A percentile compares a stretch with the other conserved stretches of the same genome.
Evolutionary conservation across 2,888 invertebrate species (phyloP).

Genomic region (Strigamia transsilvanica): DNA sequence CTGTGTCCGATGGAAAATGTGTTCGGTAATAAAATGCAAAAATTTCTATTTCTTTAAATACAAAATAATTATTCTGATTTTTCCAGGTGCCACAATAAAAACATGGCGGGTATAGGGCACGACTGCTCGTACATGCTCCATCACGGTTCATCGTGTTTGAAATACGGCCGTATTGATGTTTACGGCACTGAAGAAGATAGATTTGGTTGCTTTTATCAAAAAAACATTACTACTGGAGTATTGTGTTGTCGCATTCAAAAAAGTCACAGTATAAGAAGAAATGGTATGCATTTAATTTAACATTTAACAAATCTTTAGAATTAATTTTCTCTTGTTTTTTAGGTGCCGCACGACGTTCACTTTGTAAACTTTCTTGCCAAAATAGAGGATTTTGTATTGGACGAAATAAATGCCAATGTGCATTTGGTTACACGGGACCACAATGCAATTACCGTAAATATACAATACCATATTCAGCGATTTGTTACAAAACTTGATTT

Average conservation of each 20-base stretch:
- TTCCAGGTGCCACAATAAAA: neutral
- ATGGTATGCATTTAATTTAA: neutral
- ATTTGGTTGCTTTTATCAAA: neutral
- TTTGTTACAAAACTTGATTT: neutral
- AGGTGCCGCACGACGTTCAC: neutral
- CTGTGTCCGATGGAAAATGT: conserved; percentile 2
- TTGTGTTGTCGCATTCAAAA: neutral
- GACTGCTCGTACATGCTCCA: neutral
- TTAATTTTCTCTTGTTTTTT: neutral
- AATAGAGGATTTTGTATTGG: conserved; percentile 15
- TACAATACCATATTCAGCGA: neutral
- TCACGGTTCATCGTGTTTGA: conserved; percentile 13
- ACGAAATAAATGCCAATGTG: neutral
- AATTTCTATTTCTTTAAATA: neutral
- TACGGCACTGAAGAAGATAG: neutral
- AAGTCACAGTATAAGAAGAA: neutral
- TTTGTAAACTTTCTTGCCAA: neutral
- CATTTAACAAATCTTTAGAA: neutral
- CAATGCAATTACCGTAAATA: conserved; percentile 12
- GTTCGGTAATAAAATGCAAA: neutral
- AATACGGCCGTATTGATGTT: neutral
- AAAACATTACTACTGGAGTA: conserved; percentile 5
- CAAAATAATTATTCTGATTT: neutral
- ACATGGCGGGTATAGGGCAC: conserved; percentile 2
- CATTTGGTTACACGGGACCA: neutral